phyloP scores from a whole-genome alignment of 2,113 vertebrate genomes.

The Pholis gunnellus region DNA sequence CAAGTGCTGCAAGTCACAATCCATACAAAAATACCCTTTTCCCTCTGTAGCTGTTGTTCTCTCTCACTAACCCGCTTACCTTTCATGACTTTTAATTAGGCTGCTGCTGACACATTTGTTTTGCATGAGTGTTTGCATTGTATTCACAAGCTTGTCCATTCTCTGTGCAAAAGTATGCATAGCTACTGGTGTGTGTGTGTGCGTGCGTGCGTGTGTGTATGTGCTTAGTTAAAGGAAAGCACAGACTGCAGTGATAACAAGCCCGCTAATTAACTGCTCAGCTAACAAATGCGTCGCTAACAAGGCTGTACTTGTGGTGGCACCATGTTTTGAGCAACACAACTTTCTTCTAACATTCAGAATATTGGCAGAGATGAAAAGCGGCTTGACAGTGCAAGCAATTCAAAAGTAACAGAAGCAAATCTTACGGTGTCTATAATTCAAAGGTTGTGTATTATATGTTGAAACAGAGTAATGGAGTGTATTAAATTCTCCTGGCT shows the following conservation, averaged over 20 bases:
- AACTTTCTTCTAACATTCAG: slow-evolving; percentile 17
- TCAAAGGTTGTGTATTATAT: not conserved
- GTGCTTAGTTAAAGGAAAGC: slow-evolving; percentile 23
- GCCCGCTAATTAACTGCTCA: slow-evolving; percentile 63
- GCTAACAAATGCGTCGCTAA: slow-evolving; percentile 39
- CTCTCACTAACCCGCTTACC: slow-evolving; percentile 22
- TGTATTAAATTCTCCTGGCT: not conserved
- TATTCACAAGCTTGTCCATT: slow-evolving; percentile 29
- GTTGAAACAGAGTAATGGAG: not conserved
- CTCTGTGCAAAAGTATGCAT: not conserved
- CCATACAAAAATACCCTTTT: slow-evolving; percentile 25
- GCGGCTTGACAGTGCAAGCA: slow-evolving; percentile 1
- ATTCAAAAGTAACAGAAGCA: slow-evolving; percentile 2
- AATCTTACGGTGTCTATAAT: not conserved
- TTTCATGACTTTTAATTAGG: slow-evolving; percentile 51
- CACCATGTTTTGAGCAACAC: not conserved
- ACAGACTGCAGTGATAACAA: slow-evolving; percentile 48
- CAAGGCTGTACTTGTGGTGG: slow-evolving; percentile 8
- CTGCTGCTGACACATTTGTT: slow-evolving; percentile 38
- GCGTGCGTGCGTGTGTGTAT: slow-evolving; percentile 1
- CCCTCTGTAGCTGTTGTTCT: slow-evolving; percentile 16
- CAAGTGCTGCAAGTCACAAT: slow-evolving; percentile 50
- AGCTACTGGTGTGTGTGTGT: slow-evolving; percentile 1
- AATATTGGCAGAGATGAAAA: slow-evolving; percentile 20
- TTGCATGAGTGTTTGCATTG: slow-evolving; percentile 18